A percentile compares a stretch with the other conserved stretches of the same genome.
phyloP scores from a whole-genome alignment of 2,113 vertebrate species.

The Onychostruthus taczanowskii region DNA sequence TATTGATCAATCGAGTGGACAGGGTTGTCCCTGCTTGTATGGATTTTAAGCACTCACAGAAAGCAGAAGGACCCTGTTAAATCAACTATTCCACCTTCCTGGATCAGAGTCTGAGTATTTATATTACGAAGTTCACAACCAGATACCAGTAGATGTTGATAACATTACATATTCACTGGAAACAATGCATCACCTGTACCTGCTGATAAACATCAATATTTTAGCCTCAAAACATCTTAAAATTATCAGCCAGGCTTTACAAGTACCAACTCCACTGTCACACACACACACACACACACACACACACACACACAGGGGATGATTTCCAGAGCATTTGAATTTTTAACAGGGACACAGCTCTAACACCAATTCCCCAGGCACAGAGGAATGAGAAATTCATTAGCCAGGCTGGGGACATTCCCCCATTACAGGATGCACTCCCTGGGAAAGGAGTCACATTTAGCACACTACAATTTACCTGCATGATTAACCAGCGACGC shows the following conservation, averaged over 20 bases:
- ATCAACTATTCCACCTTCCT: neutral
- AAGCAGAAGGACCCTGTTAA: neutral
- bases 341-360: neutral
- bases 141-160: neutral
- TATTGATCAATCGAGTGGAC: neutral
- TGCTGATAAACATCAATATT: neutral
- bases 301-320: neutral
- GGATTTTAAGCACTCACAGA: neutral
- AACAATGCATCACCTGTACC: neutral
- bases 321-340: neutral
- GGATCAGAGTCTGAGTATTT: neutral
- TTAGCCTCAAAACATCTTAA: neutral
- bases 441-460: neutral
- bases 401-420: neutral
- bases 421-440: neutral
- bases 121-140: neutral
- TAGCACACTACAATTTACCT: constrained; percentile 46
- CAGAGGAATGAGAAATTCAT: constrained; percentile 10
- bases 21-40: neutral
- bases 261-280: neutral
- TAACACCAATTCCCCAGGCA: neutral
- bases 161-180: neutral
- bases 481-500: constrained; percentile 37
- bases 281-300: too few species aligned
- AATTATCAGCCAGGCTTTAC: neutral